phyloP scores from a whole-genome alignment of 2,113 vertebrate genomes.

The Malurus alboscapulatus region DNA sequence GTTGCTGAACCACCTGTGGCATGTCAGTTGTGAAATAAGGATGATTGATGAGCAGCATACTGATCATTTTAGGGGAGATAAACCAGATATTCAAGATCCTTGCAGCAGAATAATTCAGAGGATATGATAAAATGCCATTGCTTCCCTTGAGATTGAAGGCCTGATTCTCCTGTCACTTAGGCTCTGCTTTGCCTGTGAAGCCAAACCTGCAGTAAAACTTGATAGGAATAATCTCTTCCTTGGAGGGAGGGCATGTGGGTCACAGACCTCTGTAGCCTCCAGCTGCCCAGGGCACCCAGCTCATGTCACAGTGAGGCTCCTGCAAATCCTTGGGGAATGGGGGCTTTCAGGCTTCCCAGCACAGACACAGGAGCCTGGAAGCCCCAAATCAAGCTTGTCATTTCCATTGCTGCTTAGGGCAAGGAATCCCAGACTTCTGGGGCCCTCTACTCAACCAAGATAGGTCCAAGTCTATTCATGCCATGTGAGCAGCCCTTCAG shows the following conservation, averaged over 20 bases:
- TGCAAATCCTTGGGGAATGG: background rate
- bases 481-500: background rate
- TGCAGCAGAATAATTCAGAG: background rate
- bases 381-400: background rate
- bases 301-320: background rate
- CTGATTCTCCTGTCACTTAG: background rate
- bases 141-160: background rate
- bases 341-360: background rate
- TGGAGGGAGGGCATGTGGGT: background rate
- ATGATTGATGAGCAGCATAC: background rate
- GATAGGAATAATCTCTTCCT: background rate
- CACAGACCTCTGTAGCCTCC: background rate
- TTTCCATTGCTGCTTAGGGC: background rate
- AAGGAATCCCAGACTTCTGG: background rate
- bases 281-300: background rate
- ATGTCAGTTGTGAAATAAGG: constrained; percentile 1
- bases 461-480: background rate
- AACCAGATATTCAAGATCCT: constrained; percentile 18
- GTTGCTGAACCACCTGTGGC: background rate
- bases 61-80: background rate
- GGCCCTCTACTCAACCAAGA: background rate
- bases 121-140: background rate
- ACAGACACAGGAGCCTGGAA: background rate
- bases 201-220: background rate
- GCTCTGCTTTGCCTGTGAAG: background rate